Evolutionary conservation across 2,797 vertebrate genomes (phyloP).

Genomic region (Thunnus albacares): DNA sequence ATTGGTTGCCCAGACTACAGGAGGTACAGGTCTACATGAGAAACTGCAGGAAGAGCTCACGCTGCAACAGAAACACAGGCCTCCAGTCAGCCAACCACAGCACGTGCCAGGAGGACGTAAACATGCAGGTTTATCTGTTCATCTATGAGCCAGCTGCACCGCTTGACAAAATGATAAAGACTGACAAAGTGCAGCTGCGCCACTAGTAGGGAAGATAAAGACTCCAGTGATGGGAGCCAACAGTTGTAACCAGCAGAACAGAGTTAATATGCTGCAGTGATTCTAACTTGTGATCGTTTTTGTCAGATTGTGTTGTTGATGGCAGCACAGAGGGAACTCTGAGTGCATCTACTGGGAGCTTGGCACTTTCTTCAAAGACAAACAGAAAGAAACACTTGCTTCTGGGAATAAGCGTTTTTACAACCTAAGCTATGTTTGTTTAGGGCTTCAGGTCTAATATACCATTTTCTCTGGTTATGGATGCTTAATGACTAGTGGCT

Average conservation of each 20-base stretch:
- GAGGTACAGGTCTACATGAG: slow-evolving; percentile 4
- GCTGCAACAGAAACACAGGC: slow-evolving; percentile 28
- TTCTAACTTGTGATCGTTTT: slow-evolving; percentile 47
- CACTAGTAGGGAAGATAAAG: slow-evolving; percentile 36
- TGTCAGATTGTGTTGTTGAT: slow-evolving; percentile 38
- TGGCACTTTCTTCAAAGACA: slow-evolving; percentile 17
- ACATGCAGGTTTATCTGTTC: slow-evolving; percentile 46
- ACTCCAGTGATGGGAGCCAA: slow-evolving; percentile 6
- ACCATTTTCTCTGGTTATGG: background rate
- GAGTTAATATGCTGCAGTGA: slow-evolving; percentile 36
- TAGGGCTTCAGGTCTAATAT: background rate
- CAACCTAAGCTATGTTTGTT: background rate
- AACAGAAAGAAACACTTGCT: slow-evolving; percentile 22
- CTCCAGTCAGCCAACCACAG: slow-evolving; percentile 24
- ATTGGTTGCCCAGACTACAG: slow-evolving; percentile 11
- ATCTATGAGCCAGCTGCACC: slow-evolving; percentile 37
- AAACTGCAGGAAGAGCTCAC: slow-evolving; percentile 1
- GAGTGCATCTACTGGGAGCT: slow-evolving; percentile 7
- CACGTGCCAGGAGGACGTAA: slow-evolving; percentile 31
- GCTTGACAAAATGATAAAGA: slow-evolving; percentile 56
- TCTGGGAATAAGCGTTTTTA: background rate
- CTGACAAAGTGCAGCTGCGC: slow-evolving; percentile 54
- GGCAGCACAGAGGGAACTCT: slow-evolving; percentile 4
- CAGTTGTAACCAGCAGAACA: slow-evolving; percentile 14
- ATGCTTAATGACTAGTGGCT: slow-evolving; percentile 8